Evolutionary conservation across 2,797 vertebrate species (phyloP).

Genomic region (Anguilla obscura): DNA sequence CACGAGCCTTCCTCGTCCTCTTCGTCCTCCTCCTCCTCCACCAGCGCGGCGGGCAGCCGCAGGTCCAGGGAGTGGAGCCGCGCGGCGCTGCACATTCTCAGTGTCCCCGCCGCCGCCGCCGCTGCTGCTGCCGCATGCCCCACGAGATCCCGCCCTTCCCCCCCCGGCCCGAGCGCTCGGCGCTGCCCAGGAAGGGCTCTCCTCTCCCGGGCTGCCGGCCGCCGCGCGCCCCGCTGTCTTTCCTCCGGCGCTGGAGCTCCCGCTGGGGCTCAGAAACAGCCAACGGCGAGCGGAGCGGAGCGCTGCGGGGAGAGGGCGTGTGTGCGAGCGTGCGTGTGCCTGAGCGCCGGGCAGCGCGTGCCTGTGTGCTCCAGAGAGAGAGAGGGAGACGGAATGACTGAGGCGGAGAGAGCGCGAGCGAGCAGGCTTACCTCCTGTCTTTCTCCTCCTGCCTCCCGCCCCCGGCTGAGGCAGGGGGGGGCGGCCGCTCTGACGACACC

Average conservation of each 20-base stretch:
- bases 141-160: slow-evolving; percentile 20
- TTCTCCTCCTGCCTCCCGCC: slow-evolving; percentile 78
- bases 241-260: slow-evolving; percentile 50
- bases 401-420: slow-evolving; percentile 37
- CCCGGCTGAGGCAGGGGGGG: slow-evolving; percentile 72
- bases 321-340: slow-evolving; percentile 57
- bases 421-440: slow-evolving; percentile 83
- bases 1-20: slow-evolving; percentile 67
- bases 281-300: slow-evolving; percentile 66
- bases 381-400: slow-evolving; percentile 43
- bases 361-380: slow-evolving; percentile 45
- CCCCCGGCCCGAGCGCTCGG: slow-evolving; percentile 50
- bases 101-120: slow-evolving; percentile 52
- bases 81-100: slow-evolving; percentile 84
- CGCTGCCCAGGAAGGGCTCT: slow-evolving; percentile 49
- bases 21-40: slow-evolving; percentile 77
- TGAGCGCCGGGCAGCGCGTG: slow-evolving; percentile 53
- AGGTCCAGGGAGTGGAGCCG: slow-evolving; percentile 73
- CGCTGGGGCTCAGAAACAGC: slow-evolving; percentile 59
- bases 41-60: slow-evolving; percentile 67
- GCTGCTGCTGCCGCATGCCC: slow-evolving; percentile 43
- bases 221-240: slow-evolving; percentile 45
- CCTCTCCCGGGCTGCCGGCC: slow-evolving; percentile 50
- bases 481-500: slow-evolving; percentile 80
- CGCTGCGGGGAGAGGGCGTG: slow-evolving; percentile 71